Evolutionary conservation across 2,888 invertebrate genomes (phyloP).

Genomic region (Phaonia tiefii): DNA sequence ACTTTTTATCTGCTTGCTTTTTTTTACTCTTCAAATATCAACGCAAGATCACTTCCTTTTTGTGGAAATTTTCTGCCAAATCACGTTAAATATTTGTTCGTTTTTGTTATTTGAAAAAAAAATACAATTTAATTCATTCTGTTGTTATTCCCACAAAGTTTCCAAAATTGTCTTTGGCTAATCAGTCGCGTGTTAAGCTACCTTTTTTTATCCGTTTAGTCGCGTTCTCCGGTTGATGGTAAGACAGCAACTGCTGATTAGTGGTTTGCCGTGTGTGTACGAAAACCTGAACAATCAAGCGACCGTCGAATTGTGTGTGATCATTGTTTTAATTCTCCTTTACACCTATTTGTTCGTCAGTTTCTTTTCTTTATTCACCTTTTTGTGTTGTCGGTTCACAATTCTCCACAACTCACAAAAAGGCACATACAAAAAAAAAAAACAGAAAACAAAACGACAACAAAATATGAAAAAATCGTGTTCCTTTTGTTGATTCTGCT

Average conservation of each 20-base stretch:
- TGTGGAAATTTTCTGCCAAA: neutral
- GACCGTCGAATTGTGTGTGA: constrained; percentile 36
- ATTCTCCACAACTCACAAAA: constrained; percentile 15
- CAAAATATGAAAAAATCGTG: constrained; percentile 58
- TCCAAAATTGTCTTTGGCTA: neutral
- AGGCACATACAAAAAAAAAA: too few relatives aligned
- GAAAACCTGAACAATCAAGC: constrained; percentile 66
- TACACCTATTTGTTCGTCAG: constrained; percentile 53
- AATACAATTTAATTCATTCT: constrained; percentile 1
- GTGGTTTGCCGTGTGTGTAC: constrained; percentile 60
- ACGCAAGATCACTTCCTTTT: constrained; percentile 1
- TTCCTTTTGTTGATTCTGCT: constrained; percentile 66
- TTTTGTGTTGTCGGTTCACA: constrained; percentile 51
- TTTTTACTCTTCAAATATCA: constrained; percentile 37
- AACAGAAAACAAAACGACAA: constrained; percentile 2
- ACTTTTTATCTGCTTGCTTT: constrained; percentile 61
- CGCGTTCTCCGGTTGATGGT: constrained; percentile 68
- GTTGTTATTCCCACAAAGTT: neutral
- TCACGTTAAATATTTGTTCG: neutral
- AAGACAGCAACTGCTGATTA: constrained; percentile 71
- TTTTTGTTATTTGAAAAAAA: neutral
- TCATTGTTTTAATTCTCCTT: constrained; percentile 62
- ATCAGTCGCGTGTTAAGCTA: neutral
- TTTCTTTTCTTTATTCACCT: constrained; percentile 39
- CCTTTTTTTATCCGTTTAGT: constrained; percentile 54